A percentile compares a stretch with the other conserved stretches of the same genome.
These are phyloP conservation scores for Cerceris rybyensis DNA, from an alignment of 2,888 invertebrate genomes.

Conservation along the genomic window DNA sequence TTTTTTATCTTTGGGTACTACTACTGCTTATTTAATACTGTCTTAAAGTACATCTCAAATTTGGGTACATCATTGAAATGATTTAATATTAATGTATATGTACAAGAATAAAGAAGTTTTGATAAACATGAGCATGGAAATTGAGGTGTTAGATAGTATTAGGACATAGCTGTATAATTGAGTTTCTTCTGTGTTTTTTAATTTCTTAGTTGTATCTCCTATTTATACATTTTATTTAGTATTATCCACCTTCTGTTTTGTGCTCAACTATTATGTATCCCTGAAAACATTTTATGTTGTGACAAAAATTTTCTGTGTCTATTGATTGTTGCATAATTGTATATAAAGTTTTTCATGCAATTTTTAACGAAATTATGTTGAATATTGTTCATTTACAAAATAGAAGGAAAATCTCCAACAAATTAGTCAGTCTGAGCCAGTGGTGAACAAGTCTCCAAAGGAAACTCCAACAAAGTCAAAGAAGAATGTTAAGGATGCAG, in stretches of 20 bases:
- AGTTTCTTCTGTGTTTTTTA: too few species aligned
- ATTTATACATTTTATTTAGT: too few species aligned
- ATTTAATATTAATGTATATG: slow-evolving; percentile 6
- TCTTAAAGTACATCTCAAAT: slow-evolving; percentile 11
- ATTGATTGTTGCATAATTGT: too few species aligned
- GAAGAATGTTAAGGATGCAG: slow-evolving; percentile 72
- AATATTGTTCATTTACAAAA: slow-evolving; percentile 27
- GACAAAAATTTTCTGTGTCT: too few species aligned
- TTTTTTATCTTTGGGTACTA: slow-evolving; percentile 11
- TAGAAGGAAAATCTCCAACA: slow-evolving; percentile 76
- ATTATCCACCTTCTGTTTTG: too few species aligned
- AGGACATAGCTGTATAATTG: not conserved
- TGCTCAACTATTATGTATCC: too few species aligned
- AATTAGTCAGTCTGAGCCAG: slow-evolving; percentile 67
- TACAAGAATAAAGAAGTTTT: slow-evolving; percentile 2
- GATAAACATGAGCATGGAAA: slow-evolving; percentile 5
- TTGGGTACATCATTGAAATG: slow-evolving; percentile 3
- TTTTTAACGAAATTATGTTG: slow-evolving; percentile 19
- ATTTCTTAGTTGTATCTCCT: too few species aligned
- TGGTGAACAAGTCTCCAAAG: slow-evolving; percentile 76
- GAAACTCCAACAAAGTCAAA: slow-evolving; percentile 78
- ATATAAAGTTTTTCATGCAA: not conserved
- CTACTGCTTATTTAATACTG: slow-evolving; percentile 32
- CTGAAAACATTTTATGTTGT: not conserved
- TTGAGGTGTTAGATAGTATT: slow-evolving; percentile 1